These are phyloP conservation scores for Neoscelio sp. DNA, from an alignment of 2,888 invertebrate species.

Conservation along the genomic window DNA sequence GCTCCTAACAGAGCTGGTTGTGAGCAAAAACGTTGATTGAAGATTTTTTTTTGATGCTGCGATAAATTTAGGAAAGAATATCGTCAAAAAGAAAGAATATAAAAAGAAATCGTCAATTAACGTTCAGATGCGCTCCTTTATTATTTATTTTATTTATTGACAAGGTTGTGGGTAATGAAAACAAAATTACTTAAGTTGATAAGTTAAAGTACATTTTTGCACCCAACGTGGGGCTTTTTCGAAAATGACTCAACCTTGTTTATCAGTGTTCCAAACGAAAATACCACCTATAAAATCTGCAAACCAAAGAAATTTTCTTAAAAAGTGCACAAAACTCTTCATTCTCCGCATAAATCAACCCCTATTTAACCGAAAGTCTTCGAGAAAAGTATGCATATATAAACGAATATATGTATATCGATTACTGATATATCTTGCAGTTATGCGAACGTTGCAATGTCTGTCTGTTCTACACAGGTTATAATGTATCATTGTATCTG, in stretches of 20 bases:
- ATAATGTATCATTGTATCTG: slow-evolving; percentile 81
- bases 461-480: slow-evolving; percentile 81
- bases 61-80: no score
- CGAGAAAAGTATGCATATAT: slow-evolving; percentile 71
- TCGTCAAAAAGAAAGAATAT: background rate
- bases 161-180: no score
- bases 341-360: slow-evolving; percentile 72
- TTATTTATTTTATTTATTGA: slow-evolving; percentile 23
- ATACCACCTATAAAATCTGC: background rate
- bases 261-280: slow-evolving; percentile 43
- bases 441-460: slow-evolving; percentile 79
- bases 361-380: slow-evolving; percentile 80
- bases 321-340: slow-evolving; percentile 74
- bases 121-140: slow-evolving; percentile 9
- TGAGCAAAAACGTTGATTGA: slow-evolving; percentile 40
- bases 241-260: slow-evolving; percentile 32
- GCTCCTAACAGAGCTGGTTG: no score
- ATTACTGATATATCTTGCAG: slow-evolving; percentile 78
- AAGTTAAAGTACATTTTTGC: no score
- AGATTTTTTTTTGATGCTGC: slow-evolving; percentile 10
- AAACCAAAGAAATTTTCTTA: slow-evolving; percentile 60
- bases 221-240: slow-evolving; percentile 10
- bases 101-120: slow-evolving; percentile 25
- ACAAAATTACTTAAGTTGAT: no score
- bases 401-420: slow-evolving; percentile 66